Percentiles rank a stretch among this genome's conserved stretches.
phyloP scores from a whole-genome alignment of 2,888 invertebrate species.

The Galerucella calmariensis region DNA sequence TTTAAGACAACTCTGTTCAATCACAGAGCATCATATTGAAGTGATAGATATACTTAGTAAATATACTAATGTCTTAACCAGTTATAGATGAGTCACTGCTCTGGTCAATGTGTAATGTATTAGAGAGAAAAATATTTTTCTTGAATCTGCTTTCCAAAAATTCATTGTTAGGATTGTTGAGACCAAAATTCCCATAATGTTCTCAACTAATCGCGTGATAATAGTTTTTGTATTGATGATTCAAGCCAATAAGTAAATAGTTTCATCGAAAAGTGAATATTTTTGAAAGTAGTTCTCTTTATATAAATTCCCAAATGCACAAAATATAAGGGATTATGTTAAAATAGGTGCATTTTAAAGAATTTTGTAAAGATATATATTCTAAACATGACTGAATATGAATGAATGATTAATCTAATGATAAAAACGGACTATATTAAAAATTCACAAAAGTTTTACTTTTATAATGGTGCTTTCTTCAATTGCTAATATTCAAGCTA shows the following conservation, averaged over 20 bases:
- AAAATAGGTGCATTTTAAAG: slow-evolving; percentile 53
- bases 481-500: slow-evolving; percentile 66
- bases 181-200: slow-evolving; percentile 54
- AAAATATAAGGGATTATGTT: slow-evolving; percentile 36
- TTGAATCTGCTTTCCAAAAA: slow-evolving; percentile 20
- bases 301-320: slow-evolving; percentile 48
- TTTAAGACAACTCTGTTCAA: slow-evolving; percentile 23
- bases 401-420: slow-evolving; percentile 55
- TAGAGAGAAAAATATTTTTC: slow-evolving; percentile 29
- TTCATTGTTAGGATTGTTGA: slow-evolving; percentile 40
- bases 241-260: slow-evolving; percentile 46
- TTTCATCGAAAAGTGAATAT: slow-evolving; percentile 50
- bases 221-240: slow-evolving; percentile 42
- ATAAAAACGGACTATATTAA: slow-evolving; percentile 56
- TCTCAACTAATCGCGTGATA: slow-evolving; percentile 42
- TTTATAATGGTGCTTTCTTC: slow-evolving; percentile 65
- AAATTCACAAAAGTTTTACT: slow-evolving; percentile 57
- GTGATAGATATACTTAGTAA: slow-evolving; percentile 24
- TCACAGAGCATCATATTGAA: slow-evolving; percentile 20
- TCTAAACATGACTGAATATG: slow-evolving; percentile 53
- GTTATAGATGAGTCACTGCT: slow-evolving; percentile 3
- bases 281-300: slow-evolving; percentile 45
- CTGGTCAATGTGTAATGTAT: slow-evolving; percentile 22
- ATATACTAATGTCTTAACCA: background rate
- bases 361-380: slow-evolving; percentile 52